Conservation (phyloP, 1,140 invertebrate species). For the Vollenhovia emeryi region DNA sequence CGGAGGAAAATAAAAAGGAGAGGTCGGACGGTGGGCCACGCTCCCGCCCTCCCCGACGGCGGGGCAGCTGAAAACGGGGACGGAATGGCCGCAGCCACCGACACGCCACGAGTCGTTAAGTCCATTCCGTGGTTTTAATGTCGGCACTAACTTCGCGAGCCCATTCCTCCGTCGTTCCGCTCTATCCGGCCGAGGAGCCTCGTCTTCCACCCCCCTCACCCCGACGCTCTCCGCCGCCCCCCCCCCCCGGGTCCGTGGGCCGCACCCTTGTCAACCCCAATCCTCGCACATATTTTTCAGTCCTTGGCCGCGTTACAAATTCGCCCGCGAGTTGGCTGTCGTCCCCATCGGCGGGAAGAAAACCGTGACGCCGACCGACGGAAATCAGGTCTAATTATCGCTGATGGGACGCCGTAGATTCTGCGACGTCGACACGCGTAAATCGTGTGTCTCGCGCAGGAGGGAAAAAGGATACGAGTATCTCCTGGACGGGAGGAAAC, state of each 20-base stretch:
- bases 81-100: slow-evolving; percentile 56
- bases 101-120: slow-evolving; percentile 75
- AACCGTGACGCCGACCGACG: slow-evolving; percentile 19
- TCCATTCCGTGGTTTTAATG: slow-evolving; percentile 73
- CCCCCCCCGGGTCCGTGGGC: neutral
- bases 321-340: slow-evolving; percentile 47
- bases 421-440: neutral
- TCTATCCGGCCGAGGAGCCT: slow-evolving; percentile 61
- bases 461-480: neutral
- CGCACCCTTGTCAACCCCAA: slow-evolving; percentile 66
- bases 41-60: neutral
- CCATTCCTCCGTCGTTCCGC: slow-evolving; percentile 63
- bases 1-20: slow-evolving; percentile 45
- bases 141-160: slow-evolving; percentile 72
- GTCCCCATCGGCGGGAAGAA: slow-evolving; percentile 42
- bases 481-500: neutral
- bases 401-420: neutral
- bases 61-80: slow-evolving; percentile 17
- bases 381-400: slow-evolving; percentile 42
- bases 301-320: slow-evolving; percentile 70
- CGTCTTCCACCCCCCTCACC: slow-evolving; percentile 31
- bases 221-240: neutral
- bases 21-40: neutral
- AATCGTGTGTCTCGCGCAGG: neutral
- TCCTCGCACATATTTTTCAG: slow-evolving; percentile 67